These are phyloP conservation scores for Ispidina lecontei DNA, from an alignment of 2,797 vertebrate genomes.

Conservation along the genomic window DNA sequence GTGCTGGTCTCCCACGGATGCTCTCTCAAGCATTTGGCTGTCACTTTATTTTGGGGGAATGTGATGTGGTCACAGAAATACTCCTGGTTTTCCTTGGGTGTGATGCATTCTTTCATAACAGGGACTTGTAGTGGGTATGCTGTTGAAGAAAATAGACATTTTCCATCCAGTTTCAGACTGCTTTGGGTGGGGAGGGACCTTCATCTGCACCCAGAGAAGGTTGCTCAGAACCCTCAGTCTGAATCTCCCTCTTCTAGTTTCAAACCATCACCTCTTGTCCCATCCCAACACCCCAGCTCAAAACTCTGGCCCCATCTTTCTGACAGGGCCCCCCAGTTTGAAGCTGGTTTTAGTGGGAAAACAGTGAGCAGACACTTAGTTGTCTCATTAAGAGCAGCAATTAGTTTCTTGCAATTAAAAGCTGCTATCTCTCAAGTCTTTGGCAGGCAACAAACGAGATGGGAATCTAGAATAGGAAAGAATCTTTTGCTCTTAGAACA, in stretches of 20 bases:
- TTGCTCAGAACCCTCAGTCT: neutral
- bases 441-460: constrained; percentile 66
- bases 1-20: rapidly evolving
- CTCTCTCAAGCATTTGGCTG: neutral
- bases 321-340: neutral
- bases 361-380: neutral
- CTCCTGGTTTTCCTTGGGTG: neutral
- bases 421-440: constrained; percentile 48
- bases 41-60: neutral
- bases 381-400: neutral
- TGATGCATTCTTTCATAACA: rapidly evolving
- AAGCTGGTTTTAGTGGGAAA: neutral
- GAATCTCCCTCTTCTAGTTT: neutral
- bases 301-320: neutral
- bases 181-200: neutral
- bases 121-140: neutral
- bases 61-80: neutral
- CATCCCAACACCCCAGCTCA: neutral
- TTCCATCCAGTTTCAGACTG: neutral
- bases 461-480: constrained; percentile 43
- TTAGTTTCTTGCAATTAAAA: constrained; percentile 58
- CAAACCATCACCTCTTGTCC: neutral
- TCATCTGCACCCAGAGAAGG: too few species aligned
- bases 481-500: constrained; percentile 58
- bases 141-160: neutral